These are phyloP conservation scores for Percopsis transmontana DNA, from an alignment of 2,113 vertebrate genomes.

Conservation along the genomic window DNA sequence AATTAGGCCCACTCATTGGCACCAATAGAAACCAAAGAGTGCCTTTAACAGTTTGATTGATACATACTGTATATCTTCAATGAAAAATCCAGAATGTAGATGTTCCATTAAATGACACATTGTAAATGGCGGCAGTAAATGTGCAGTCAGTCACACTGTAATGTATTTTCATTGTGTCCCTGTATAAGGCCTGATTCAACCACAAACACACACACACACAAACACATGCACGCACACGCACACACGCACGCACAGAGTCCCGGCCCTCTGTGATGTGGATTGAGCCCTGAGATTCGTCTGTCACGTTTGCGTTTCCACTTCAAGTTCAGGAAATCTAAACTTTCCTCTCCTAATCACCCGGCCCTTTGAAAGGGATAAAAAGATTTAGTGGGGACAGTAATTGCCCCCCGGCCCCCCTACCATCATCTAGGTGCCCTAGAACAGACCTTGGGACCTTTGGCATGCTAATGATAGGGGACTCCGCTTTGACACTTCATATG, in stretches of 20 bases:
- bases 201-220: conserved; percentile 30
- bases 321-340: conserved; percentile 86
- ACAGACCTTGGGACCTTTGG: conserved; percentile 69
- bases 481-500: conserved; percentile 48
- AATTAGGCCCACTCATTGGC: no score
- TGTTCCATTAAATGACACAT: no score
- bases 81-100: no score
- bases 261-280: conserved; percentile 74
- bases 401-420: conserved; percentile 53
- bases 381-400: conserved; percentile 75
- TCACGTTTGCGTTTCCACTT: conserved; percentile 80
- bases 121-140: not conserved
- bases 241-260: conserved; percentile 17
- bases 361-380: conserved; percentile 77
- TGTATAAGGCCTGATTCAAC: not conserved
- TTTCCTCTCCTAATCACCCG: conserved; percentile 79
- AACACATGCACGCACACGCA: conserved; percentile 50
- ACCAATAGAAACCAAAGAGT: no score
- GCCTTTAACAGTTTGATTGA: no score
- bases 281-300: conserved; percentile 75
- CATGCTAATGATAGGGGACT: conserved; percentile 72
- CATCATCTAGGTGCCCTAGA: conserved; percentile 54
- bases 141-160: not conserved
- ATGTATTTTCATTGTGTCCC: no score
- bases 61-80: no score